Evolutionary conservation across 2,888 invertebrate species (phyloP).

Genomic region (Phasia obesa): DNA sequence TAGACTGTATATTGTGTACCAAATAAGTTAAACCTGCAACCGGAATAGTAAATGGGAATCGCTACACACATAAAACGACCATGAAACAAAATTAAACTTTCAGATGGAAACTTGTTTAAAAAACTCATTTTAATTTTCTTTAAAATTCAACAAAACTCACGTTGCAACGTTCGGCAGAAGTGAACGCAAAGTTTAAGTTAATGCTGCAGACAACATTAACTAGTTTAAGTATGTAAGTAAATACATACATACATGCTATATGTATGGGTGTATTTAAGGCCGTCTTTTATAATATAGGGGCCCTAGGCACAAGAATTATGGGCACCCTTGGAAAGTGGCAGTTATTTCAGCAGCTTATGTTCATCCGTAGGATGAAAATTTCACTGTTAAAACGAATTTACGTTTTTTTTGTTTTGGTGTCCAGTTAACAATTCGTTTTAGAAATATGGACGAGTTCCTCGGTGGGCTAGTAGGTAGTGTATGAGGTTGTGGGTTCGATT

Average conservation of each 20-base stretch:
- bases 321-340: too few species aligned
- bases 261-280: neutral
- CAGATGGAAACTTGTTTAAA: constrained; percentile 5
- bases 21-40: neutral
- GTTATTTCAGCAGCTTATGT: too few species aligned
- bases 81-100: constrained; percentile 9
- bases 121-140: neutral
- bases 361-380: too few species aligned
- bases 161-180: neutral
- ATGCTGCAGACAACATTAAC: neutral
- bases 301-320: too few species aligned
- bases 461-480: too few species aligned
- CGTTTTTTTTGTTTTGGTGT: too few species aligned
- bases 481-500: too few species aligned
- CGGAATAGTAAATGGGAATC: neutral
- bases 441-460: too few species aligned
- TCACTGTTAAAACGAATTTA: too few species aligned
- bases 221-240: neutral
- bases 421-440: too few species aligned
- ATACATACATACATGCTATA: constrained; percentile 18
- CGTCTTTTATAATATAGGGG: too few species aligned
- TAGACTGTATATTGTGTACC: neutral
- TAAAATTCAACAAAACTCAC: neutral
- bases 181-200: constrained; percentile 13
- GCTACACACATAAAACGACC: neutral